Base-by-base conservation (phyloP, 1,140 invertebrate species). In the Stegodyphus mimosarum region DNA sequence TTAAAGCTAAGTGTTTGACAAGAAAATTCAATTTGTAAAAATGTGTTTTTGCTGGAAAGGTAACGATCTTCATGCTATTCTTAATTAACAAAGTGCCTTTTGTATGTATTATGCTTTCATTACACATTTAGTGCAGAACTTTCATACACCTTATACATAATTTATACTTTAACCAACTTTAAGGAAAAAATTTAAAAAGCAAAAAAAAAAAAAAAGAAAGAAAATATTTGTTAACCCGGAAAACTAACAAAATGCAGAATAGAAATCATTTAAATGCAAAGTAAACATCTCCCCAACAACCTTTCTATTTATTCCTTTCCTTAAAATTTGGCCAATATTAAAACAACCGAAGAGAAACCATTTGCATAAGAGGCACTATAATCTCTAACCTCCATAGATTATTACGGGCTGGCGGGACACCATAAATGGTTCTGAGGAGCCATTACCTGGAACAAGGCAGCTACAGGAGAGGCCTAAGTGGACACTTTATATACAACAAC, bases 401-500 rank as follows among this genome's bases (percentile, higher is more conserved):
- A 84, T 84, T 73, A 81, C 53, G 70, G 70, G 64, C 9, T 64
- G 52, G 64, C 52, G 63, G 53, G n/a, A 69, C 81, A 76, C 73
- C 63, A 51, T 84, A 76, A 84, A 83, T n/a, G 70, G 71, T 11
- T 51, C 80, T 66, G 71, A 75, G 53, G 49, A 69, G 72, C 81
- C 50, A 75, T 84, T 84, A 84, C 72, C 64, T 69, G 51, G 18
- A 84, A 64, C 55, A 67, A 66, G 78, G 67, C 64, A 48, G 15
- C 79, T 64, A 33, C 13, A 60, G 60, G 10, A 67, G 49, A 60
- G 51, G 64, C 49, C 72, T 84, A 84, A 84, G 73, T 69, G 76
- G 81, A 64, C 52, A 71, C 81, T 84, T 84, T 84, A 76, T 84
- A 84, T 76, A 84, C 81, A 75, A 71, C 49, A 80, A 63, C 53